Evolutionary conservation across 37 sponge, comb jelly and placozoan species (phyloP).

Genomic region (Dysidea cf. avara): DNA sequence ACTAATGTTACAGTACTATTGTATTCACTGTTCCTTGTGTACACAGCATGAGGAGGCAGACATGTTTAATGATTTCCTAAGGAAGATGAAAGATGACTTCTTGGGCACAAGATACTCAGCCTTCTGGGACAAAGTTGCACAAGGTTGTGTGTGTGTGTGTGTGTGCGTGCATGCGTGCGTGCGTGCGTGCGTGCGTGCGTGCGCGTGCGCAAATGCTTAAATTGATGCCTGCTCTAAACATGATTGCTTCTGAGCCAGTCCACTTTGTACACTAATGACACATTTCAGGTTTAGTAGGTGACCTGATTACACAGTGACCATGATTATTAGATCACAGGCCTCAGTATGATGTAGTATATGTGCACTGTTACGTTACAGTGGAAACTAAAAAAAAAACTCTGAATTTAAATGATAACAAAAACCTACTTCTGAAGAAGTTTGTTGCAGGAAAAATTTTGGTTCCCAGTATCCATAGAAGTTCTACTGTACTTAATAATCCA

Average conservation of each 20-base stretch:
- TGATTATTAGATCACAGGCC: conserved; percentile 54
- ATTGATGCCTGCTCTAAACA: not conserved
- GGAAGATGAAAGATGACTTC: conserved; percentile 52
- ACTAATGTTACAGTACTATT: no score
- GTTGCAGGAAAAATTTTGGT: no score
- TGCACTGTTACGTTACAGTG: no score
- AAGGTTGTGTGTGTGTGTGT: conserved; percentile 6
- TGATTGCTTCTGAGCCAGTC: no score
- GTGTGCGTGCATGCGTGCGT: no score
- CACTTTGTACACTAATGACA: not conserved
- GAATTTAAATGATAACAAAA: no score
- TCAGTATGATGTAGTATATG: no score
- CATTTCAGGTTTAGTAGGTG: not conserved
- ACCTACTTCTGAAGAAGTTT: no score
- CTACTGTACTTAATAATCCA: no score
- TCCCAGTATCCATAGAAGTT: no score
- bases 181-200: conserved; percentile 2
- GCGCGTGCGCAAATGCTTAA: conserved; percentile 3
- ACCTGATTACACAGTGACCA: conserved; percentile 28
- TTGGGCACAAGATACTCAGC: conserved; percentile 59
- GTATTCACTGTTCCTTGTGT: no score
- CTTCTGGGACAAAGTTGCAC: conserved; percentile 64
- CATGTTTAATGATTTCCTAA: conserved; percentile 68
- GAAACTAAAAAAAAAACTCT: no score
- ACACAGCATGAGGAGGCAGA: conserved; percentile 44